phyloP scores from a whole-genome alignment of 2,888 invertebrate genomes.

The Hartigia nigra region DNA sequence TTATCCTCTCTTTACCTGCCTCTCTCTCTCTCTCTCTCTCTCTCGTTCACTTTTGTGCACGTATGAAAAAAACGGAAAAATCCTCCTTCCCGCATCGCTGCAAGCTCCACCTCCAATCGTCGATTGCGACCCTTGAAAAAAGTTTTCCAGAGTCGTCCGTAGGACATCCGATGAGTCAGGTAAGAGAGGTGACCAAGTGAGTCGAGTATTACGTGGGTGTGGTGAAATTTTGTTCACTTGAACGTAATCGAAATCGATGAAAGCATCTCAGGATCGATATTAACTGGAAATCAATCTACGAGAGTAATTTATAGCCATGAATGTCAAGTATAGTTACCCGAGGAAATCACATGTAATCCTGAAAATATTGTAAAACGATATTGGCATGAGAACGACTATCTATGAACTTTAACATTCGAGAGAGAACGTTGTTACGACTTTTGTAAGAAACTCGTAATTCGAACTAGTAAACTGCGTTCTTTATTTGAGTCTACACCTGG shows the following conservation, averaged over 20 bases:
- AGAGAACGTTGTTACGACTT: neutral
- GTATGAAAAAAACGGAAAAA: neutral
- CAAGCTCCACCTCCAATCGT: conserved; percentile 8
- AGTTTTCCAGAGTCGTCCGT: neutral
- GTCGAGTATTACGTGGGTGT: neutral
- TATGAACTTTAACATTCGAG: no score
- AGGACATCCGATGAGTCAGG: conserved; percentile 6
- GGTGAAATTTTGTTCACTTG: neutral
- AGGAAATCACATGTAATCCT: neutral
- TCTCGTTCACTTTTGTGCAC: conserved; percentile 9
- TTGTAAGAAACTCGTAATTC: neutral
- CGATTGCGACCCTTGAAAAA: neutral
- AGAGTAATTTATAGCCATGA: neutral
- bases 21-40: conserved; percentile 8
- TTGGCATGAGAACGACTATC: no score
- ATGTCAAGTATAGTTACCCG: neutral
- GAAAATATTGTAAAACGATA: neutral
- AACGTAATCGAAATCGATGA: neutral
- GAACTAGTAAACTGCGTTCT: neutral
- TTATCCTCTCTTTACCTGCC: conserved; percentile 28
- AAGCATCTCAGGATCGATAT: neutral
- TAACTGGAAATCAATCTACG: neutral
- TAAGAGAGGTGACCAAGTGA: neutral
- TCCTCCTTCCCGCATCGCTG: neutral
- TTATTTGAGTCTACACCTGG: neutral